Evolutionary conservation across 1,140 invertebrate genomes (phyloP).

Genomic region (Macrosteles quadrilineatus): DNA sequence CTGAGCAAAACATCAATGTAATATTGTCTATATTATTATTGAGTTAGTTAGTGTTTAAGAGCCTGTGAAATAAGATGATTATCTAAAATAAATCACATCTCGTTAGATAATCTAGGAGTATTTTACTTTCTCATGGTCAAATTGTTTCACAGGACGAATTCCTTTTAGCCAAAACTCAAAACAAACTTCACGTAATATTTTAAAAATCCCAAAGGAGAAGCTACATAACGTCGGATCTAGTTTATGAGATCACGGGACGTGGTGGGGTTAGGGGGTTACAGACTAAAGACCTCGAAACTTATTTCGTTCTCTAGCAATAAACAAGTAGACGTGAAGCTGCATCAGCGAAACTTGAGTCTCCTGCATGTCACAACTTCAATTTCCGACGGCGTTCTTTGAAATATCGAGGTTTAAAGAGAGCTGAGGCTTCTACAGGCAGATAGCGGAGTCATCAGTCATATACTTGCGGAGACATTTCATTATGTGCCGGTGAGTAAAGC

Average conservation of each 20-base stretch:
- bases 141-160: too few species aligned
- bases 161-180: too few species aligned
- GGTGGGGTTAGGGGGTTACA: background rate
- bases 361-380: constrained; percentile 1
- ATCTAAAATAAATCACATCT: too few species aligned
- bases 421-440: background rate
- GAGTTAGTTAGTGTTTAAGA: too few species aligned
- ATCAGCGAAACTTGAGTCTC: background rate
- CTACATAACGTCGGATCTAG: background rate
- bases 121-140: too few species aligned
- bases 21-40: too few species aligned
- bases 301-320: background rate
- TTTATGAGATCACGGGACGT: background rate
- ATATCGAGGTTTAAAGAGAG: background rate
- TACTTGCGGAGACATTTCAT: background rate
- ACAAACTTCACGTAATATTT: too few species aligned
- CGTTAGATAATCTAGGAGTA: too few species aligned
- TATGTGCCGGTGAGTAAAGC: too few species aligned
- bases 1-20: too few species aligned
- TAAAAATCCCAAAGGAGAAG: too few species aligned
- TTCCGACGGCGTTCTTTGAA: background rate
- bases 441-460: constrained; percentile 10
- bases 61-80: too few species aligned
- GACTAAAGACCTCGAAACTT: background rate
- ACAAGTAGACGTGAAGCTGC: background rate